Base-by-base conservation (phyloP, 2,888 invertebrate genomes). In the Pachymerium ferrugineum region DNA sequence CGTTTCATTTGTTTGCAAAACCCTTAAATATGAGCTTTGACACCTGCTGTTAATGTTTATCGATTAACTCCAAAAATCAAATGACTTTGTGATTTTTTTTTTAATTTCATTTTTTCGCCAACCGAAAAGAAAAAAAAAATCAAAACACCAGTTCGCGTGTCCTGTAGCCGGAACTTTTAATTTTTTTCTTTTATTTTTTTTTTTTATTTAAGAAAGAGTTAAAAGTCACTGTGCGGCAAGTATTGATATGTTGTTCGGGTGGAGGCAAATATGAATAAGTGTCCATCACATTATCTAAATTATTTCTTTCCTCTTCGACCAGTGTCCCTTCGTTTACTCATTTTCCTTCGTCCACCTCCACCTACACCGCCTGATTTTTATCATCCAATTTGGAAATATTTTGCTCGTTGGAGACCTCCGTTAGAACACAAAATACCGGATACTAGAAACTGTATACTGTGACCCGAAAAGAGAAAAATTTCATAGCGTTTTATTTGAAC, bases 311-410 rank as follows among this genome's bases (percentile, higher is more conserved):
- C 62, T 62, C 62, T 62, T 62, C 12, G 62, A 62, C 28, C 62
- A 62, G 62, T 62, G 62, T 62, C 62, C 62, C 62, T 62, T 62
- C 62, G 62, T 62, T 62, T 62, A 62, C 62, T 62, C 62, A 62
- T 62, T 62, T 62, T 25, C 62, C 62, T 62, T 62, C 62, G 62
- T 25, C 62, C 62, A 28, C 62, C 62, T 62, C 62, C 62, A 22
- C 62, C 62, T 10, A 62, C 62, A 25, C 62, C 62, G n/a, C 62
- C 62, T 28, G 62, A 62, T 62, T 25, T 10, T 19, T 22, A 22
- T 47, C 19, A 10, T 22, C 47, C 1, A 47, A 47, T 47, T 47
- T 47, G 47, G 19, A 47, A 62, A 25, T 28, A 28, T 62, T 28
- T 25, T 62, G n/a, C 62, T 62, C 25, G 62, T 25, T 62, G 62